These are phyloP conservation scores for Acanthosepion esculentum DNA, from an alignment of 2,888 invertebrate genomes.

Conservation along the genomic window DNA sequence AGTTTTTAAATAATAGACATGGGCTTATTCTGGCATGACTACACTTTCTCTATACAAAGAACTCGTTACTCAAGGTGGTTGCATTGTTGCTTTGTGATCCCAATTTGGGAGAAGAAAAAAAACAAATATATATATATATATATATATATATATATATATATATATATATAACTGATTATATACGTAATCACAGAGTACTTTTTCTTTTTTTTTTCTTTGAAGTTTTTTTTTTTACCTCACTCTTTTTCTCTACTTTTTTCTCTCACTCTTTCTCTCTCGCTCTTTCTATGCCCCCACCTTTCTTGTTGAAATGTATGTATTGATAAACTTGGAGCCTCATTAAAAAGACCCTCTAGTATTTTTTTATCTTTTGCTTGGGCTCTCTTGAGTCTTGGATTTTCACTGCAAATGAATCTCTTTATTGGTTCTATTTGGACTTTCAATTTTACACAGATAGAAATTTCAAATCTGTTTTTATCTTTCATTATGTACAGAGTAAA, in stretches of 20 bases:
- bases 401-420: background rate
- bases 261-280: background rate
- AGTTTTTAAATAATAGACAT: background rate
- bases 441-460: background rate
- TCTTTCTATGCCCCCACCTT: background rate
- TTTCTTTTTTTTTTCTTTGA: background rate
- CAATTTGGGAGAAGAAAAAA: background rate
- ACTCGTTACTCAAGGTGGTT: constrained; percentile 35
- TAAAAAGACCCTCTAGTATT: background rate
- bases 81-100: constrained; percentile 12
- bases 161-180: background rate
- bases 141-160: too few relatives aligned
- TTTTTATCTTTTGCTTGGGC: background rate
- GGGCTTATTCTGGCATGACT: background rate
- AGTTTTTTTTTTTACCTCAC: background rate
- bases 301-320: constrained; percentile 5
- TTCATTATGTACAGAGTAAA: background rate
- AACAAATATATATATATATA: too few relatives aligned
- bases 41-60: constrained; percentile 38
- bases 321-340: background rate
- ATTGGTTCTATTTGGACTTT: background rate
- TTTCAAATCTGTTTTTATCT: background rate
- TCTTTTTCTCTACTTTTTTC: background rate
- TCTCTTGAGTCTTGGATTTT: background rate
- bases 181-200: constrained; percentile 25